Evolutionary conservation across 2,888 invertebrate genomes (phyloP).

Genomic region (Carpatolechia fugitivella): DNA sequence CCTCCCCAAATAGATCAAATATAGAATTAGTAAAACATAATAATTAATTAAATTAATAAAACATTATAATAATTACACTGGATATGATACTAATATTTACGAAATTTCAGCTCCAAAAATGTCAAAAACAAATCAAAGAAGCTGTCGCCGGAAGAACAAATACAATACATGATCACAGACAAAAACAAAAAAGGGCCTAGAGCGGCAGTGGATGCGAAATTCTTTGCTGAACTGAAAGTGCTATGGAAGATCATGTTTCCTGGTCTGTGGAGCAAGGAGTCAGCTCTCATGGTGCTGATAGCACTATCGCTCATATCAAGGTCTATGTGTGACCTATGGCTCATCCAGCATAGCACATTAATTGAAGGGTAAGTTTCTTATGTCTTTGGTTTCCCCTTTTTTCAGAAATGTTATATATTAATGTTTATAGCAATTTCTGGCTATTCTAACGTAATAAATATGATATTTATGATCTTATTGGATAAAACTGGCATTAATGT

Average conservation of each 20-base stretch:
- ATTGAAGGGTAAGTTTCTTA: slow-evolving; percentile 91
- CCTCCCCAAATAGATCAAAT: too few species aligned
- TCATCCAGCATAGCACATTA: slow-evolving; percentile 95
- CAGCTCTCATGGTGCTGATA: slow-evolving; percentile 84
- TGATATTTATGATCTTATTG: too few species aligned
- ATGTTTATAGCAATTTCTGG: too few species aligned
- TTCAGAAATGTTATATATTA: too few species aligned
- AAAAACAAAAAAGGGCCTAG: slow-evolving; percentile 80
- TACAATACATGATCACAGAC: slow-evolving; percentile 89
- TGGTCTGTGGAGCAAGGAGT: slow-evolving; percentile 87
- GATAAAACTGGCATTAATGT: too few species aligned
- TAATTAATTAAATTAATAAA: too few species aligned
- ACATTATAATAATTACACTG: too few species aligned
- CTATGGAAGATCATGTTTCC: slow-evolving; percentile 89
- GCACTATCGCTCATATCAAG: slow-evolving; percentile 91
- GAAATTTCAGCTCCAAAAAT: slow-evolving; percentile 11
- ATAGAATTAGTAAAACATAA: too few species aligned
- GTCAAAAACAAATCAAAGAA: slow-evolving; percentile 5
- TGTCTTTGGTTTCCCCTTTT: too few species aligned
- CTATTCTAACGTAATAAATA: too few species aligned
- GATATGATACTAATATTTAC: too few species aligned
- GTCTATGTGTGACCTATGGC: slow-evolving; percentile 97
- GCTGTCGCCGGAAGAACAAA: slow-evolving; percentile 82
- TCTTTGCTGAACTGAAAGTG: slow-evolving; percentile 83
- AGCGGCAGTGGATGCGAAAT: slow-evolving; percentile 87